Evolutionary conservation across 2,113 vertebrate genomes (phyloP).

Genomic region (Platycercus adscitus): DNA sequence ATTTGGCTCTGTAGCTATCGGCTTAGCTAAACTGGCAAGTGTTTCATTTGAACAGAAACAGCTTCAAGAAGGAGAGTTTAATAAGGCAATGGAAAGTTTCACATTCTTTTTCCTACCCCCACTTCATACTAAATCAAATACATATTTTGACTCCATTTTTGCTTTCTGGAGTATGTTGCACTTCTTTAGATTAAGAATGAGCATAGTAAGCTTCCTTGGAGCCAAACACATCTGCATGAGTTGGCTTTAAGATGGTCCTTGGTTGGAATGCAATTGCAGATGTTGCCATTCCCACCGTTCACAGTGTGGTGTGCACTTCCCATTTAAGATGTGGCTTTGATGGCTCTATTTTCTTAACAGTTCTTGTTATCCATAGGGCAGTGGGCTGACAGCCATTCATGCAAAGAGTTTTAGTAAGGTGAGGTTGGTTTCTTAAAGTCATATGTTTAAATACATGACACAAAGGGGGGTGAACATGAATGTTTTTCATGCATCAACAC

Average conservation of each 20-base stretch:
- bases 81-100: constrained; percentile 17
- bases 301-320: not conserved
- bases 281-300: not conserved
- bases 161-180: not conserved
- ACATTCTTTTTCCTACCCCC: not conserved
- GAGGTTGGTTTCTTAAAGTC: not conserved
- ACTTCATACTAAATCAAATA: not conserved
- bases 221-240: not conserved
- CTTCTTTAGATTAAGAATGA: constrained; percentile 2
- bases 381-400: not conserved
- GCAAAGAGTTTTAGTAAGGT: not conserved
- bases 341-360: not conserved
- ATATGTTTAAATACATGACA: accelerated
- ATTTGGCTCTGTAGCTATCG: constrained; percentile 38
- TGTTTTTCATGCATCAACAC: not conserved
- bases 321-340: not conserved
- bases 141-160: not conserved
- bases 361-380: not conserved
- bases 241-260: not conserved
- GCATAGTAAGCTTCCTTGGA: not conserved
- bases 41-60: constrained; percentile 15
- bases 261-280: not conserved
- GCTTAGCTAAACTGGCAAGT: not conserved
- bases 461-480: not conserved
- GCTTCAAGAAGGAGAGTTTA: constrained; percentile 19